Conservation (phyloP, 1,140 invertebrate species). For the Aradophagus sp. region DNA sequence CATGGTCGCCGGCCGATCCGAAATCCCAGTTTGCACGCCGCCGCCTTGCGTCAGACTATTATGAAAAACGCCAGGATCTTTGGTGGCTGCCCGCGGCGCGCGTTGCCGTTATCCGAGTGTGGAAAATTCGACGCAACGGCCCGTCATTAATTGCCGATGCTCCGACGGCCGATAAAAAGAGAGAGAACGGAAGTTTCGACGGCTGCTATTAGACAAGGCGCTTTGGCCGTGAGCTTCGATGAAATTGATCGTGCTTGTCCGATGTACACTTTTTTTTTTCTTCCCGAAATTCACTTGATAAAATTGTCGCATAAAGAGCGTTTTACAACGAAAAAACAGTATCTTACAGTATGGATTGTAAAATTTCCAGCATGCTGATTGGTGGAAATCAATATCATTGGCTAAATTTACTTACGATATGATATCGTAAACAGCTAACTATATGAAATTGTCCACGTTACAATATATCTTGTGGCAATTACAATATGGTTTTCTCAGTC, state of each 20-base stretch:
- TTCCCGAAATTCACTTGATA: not conserved
- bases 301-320: too few relatives aligned
- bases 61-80: conserved; percentile 52
- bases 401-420: too few relatives aligned
- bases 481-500: too few relatives aligned
- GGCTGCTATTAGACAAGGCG: conserved; percentile 21
- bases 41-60: conserved; percentile 44
- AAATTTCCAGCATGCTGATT: too few relatives aligned
- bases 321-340: too few relatives aligned
- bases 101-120: conserved; percentile 21
- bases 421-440: too few relatives aligned
- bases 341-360: too few relatives aligned
- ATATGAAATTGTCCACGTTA: too few relatives aligned
- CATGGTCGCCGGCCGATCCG: conserved; percentile 63
- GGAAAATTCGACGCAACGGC: conserved; percentile 19
- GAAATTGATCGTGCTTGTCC: conserved; percentile 2
- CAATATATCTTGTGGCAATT: too few relatives aligned
- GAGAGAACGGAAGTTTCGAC: conserved; percentile 16
- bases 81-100: conserved; percentile 26
- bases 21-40: conserved; percentile 55
- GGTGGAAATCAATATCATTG: too few relatives aligned
- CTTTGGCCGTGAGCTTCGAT: conserved; percentile 11
- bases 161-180: conserved; percentile 23
- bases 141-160: conserved; percentile 41
- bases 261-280: not conserved